These are phyloP conservation scores for Mormyrops boulengeri DNA, from an alignment of 2,797 vertebrate genomes.

Conservation along the genomic window DNA sequence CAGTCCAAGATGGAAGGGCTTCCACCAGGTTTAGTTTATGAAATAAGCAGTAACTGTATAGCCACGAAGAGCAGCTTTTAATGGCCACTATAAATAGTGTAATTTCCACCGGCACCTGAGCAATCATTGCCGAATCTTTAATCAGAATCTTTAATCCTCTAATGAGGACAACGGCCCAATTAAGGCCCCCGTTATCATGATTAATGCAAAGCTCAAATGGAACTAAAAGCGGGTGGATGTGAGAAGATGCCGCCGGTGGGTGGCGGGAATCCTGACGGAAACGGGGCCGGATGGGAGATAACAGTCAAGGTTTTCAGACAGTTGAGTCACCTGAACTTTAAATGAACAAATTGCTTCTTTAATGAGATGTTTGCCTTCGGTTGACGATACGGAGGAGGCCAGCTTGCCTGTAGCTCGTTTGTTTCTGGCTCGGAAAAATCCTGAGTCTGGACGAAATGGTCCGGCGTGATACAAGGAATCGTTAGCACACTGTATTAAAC, in stretches of 20 bases:
- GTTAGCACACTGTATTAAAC: background rate
- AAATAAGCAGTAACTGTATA: background rate
- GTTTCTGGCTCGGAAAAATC: background rate
- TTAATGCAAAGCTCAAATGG: slow-evolving; percentile 10
- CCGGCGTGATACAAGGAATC: background rate
- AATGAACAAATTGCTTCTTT: slow-evolving; percentile 14
- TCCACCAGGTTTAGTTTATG: background rate
- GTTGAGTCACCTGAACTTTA: slow-evolving; percentile 17
- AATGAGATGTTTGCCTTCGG: slow-evolving; percentile 12
- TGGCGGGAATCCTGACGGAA: background rate
- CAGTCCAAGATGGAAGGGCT: background rate
- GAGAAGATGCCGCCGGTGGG: background rate
- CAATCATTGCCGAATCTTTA: slow-evolving; percentile 18
- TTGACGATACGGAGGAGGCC: background rate
- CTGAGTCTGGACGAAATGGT: background rate
- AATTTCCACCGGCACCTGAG: slow-evolving; percentile 15
- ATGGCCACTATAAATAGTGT: background rate
- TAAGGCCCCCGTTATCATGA: slow-evolving; percentile 14
- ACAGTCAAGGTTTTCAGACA: background rate
- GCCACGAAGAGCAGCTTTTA: background rate
- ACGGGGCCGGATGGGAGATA: background rate
- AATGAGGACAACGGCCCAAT: slow-evolving; percentile 19
- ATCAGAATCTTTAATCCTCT: slow-evolving; percentile 17
- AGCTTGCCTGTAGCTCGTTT: background rate
- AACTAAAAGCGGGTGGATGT: background rate